Base-by-base conservation (phyloP, 2,113 vertebrate genomes). In the Antennarius striatus region DNA sequence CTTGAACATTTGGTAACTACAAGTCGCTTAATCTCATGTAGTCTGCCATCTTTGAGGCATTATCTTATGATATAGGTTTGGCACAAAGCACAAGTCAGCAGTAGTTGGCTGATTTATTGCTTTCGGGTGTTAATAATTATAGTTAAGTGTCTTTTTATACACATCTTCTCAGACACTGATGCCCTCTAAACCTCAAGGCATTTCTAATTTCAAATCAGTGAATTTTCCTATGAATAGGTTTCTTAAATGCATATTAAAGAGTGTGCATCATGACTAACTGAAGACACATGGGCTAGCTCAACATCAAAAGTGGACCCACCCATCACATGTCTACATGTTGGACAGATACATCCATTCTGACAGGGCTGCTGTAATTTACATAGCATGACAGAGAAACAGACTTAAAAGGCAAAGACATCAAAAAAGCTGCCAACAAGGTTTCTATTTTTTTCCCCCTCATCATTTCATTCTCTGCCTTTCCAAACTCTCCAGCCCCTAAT, bases 381-480 rank as follows among this genome's bases (percentile, higher is more conserved):
- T 71, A 70, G 68, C 46, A 46, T 74, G 11, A 56, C 58, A 46
- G 48, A 68, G 63, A 72, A 65, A 61, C 63, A n/a, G 68, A 85
- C 80, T 90, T 79, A 82, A 87, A 89, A 82, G 79, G 53, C 63
- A 81, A 30, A 68, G 50, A 83, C 80, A 84, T 91, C 77, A 89
- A 89, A 88, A 22, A 88, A 86, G 67, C 73, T 86, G 77, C 57
- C 80, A 86, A 65, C 71, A 56, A 2, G 22, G 43, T 56, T 56
- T 49, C 63, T 73, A 71, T 58, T 16, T 29, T 16, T 40, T 8
- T 5, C 30, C 12, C 46, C 29, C 56, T 71, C 68, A 56, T 76
- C 62, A 70, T 74, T 80, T 73, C 16, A 66, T 77, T n/a, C 14
- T 47, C 54, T 70, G 56, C 48, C 73, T 65, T 56, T 71, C 59